phyloP scores from a whole-genome alignment of 2,888 invertebrate species.

The Cerastoderma edule region DNA sequence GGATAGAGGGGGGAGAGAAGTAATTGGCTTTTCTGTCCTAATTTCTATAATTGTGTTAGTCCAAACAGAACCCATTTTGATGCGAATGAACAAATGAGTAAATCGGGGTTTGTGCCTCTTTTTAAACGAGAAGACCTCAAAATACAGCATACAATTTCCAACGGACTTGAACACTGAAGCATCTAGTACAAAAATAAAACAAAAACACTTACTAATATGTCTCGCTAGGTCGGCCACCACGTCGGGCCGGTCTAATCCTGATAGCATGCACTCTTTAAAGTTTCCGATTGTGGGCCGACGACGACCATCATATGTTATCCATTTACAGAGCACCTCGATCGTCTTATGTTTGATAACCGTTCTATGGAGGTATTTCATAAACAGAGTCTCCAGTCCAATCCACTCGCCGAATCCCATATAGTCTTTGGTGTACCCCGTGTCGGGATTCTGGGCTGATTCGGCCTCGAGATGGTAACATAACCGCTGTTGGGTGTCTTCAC shows the following conservation, averaged over 20 bases:
- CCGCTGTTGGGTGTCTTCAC: slow-evolving; percentile 21
- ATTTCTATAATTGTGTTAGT: too few relatives aligned
- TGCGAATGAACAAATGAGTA: too few relatives aligned
- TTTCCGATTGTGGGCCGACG: slow-evolving; percentile 46
- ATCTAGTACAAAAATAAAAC: too few relatives aligned
- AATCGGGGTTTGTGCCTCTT: too few relatives aligned
- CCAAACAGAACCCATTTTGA: too few relatives aligned
- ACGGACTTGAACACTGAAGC: neutral
- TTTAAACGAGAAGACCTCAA: too few relatives aligned
- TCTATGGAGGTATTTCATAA: slow-evolving; percentile 33
- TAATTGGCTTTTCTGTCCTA: too few relatives aligned
- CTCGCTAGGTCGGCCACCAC: slow-evolving; percentile 36
- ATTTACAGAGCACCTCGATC: slow-evolving; percentile 43
- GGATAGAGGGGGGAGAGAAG: too few relatives aligned
- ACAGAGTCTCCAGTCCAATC: slow-evolving; percentile 32
- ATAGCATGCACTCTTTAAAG: slow-evolving; percentile 26
- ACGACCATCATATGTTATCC: slow-evolving; percentile 27
- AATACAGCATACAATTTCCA: too few relatives aligned
- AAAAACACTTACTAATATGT: slow-evolving; percentile 40
- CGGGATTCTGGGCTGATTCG: slow-evolving; percentile 13
- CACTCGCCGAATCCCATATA: slow-evolving; percentile 44
- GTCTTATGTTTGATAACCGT: slow-evolving; percentile 31
- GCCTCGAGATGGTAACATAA: slow-evolving; percentile 38
- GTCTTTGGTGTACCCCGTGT: slow-evolving; percentile 27
- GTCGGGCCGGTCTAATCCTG: slow-evolving; percentile 37